Conservation (phyloP, 2,797 vertebrate species). For the Platyrinchus mystaceus region DNA sequence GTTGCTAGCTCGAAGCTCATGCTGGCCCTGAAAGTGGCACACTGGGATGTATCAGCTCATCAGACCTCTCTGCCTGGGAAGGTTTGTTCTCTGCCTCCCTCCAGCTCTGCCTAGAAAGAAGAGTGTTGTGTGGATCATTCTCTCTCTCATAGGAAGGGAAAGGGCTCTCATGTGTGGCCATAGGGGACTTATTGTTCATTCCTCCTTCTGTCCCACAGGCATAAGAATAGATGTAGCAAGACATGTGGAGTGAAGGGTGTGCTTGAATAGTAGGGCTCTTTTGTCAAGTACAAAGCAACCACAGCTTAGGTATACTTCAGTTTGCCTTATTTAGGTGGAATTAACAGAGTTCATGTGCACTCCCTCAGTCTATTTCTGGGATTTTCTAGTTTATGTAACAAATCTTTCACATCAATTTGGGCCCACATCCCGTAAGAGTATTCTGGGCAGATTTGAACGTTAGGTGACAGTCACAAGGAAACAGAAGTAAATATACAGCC, state of each 20-base stretch:
- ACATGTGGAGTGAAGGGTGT: not conserved
- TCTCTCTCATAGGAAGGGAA: not conserved
- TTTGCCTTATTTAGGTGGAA: not conserved
- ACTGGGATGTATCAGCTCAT: not conserved
- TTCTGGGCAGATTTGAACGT: not conserved
- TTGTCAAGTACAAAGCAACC: not conserved
- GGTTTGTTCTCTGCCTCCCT: not conserved
- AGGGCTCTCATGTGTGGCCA: not conserved
- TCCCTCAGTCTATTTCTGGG: not conserved
- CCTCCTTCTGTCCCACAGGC: not conserved
- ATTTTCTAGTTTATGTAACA: not conserved
- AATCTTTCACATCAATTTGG: not conserved
- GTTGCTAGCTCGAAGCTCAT: rapidly evolving
- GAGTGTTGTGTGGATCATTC: not conserved
- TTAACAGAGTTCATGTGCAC: not conserved
- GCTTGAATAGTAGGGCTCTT: not conserved
- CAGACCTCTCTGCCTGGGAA: not conserved
- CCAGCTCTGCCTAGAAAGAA: not conserved
- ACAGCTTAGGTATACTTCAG: not conserved
- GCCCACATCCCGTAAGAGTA: not conserved
- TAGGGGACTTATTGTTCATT: not conserved
- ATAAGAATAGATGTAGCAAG: not conserved
- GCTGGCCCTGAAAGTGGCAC: not conserved
- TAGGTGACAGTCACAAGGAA: not conserved
- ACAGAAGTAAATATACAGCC: not conserved